Evolutionary conservation across 1,140 invertebrate species (phyloP).

Genomic region (Vanessa tameamea): DNA sequence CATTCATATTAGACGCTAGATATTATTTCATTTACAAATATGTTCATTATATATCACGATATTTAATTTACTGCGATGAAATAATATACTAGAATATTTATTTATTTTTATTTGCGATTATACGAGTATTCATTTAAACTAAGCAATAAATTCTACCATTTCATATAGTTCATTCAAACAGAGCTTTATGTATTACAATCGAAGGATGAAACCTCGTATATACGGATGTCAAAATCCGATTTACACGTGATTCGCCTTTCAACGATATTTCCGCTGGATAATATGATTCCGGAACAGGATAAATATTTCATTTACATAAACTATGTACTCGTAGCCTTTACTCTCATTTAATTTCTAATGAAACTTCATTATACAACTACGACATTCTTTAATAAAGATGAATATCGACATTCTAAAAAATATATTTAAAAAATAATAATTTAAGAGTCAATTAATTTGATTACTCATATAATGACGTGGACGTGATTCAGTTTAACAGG

Average conservation of each 20-base stretch:
- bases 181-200: constrained; percentile 15
- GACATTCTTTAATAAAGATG: too few species aligned
- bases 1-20: constrained; percentile 23
- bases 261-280: constrained; percentile 28
- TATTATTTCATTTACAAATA: constrained; percentile 11
- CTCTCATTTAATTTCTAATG: too few species aligned
- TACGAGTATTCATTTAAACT: not conserved
- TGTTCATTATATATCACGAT: too few species aligned
- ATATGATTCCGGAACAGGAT: constrained; percentile 12
- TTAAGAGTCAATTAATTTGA: too few species aligned
- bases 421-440: too few species aligned
- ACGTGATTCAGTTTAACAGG: too few species aligned
- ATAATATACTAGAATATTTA: not conserved
- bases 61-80: too few species aligned
- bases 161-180: not conserved
- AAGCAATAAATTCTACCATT: not conserved
- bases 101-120: too few species aligned
- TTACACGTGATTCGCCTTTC: constrained; percentile 30
- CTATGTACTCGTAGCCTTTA: not conserved
- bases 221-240: constrained; percentile 34
- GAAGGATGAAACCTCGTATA: constrained; percentile 29
- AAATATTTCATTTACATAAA: constrained; percentile 13
- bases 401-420: too few species aligned
- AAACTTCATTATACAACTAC: too few species aligned
- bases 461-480: too few species aligned